Evolutionary conservation across 2,113 vertebrate genomes (phyloP).

Genomic region (Glaucomys volans): DNA sequence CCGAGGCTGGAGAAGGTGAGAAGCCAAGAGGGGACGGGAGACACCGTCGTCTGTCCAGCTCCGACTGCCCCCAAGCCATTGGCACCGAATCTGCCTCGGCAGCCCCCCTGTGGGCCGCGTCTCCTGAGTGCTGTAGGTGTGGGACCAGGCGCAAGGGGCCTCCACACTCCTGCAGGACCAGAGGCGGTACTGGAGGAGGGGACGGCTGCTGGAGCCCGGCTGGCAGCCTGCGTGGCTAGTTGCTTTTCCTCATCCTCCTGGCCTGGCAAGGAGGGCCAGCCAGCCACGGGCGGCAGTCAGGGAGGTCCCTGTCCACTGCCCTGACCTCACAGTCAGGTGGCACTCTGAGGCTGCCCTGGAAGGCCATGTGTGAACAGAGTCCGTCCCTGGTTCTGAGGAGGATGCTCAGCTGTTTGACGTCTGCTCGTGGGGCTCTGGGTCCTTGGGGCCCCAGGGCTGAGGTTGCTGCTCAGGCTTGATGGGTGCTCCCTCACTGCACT

Average conservation of each 20-base stretch:
- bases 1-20: background rate
- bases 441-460: too few species aligned
- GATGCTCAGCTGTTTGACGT: background rate
- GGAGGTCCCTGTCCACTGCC: background rate
- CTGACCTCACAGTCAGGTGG: background rate
- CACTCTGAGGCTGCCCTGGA: background rate
- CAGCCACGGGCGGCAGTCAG: background rate
- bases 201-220: too few species aligned
- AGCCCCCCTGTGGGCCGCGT: background rate
- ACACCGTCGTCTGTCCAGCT: background rate
- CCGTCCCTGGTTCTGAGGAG: constrained; percentile 24
- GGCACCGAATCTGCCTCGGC: constrained; percentile 51
- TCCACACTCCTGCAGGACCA: too few species aligned
- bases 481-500: too few species aligned
- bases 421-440: background rate
- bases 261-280: background rate
- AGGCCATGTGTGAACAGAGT: constrained; percentile 35
- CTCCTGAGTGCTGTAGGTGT: too few species aligned
- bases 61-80: constrained; percentile 23
- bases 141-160: too few species aligned
- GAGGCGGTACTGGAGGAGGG: too few species aligned
- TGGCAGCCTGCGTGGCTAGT: too few species aligned
- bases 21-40: background rate
- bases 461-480: too few species aligned
- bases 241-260: background rate